Conservation (phyloP, 2,888 invertebrate species). For the Malachius bipustulatus region DNA sequence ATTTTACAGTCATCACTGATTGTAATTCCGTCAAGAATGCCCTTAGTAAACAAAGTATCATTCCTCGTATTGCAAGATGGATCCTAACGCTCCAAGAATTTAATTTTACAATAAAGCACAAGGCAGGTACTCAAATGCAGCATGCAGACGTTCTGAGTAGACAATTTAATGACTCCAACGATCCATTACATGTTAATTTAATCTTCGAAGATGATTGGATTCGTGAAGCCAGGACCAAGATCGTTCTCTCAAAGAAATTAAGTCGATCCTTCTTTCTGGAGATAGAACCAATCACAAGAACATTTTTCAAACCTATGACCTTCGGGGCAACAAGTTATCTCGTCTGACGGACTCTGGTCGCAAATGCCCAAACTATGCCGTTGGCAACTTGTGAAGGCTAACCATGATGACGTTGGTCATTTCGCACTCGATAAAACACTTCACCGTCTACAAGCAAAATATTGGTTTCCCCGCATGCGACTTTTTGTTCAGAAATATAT, state of each 20-base stretch:
- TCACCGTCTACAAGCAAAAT: no score
- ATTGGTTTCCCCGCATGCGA: no score
- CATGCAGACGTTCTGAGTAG: slow-evolving; percentile 28
- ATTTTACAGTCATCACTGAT: slow-evolving; percentile 16
- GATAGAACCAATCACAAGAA: slow-evolving; percentile 11
- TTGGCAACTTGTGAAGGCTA: slow-evolving; percentile 19
- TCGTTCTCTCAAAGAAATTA: slow-evolving; percentile 13
- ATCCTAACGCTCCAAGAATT: slow-evolving; percentile 16
- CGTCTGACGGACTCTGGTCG: slow-evolving; percentile 12
- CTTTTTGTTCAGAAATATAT: no score
- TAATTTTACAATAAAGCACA: slow-evolving; percentile 13
- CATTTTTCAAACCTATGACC: slow-evolving; percentile 16
- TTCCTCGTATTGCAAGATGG: slow-evolving; percentile 16
- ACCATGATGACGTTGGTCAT: slow-evolving; percentile 25
- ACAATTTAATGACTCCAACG: slow-evolving; percentile 9
- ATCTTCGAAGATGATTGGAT: slow-evolving; percentile 16
- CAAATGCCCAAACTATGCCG: slow-evolving; percentile 18
- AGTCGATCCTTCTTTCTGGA: slow-evolving; percentile 14
- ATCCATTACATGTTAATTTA: slow-evolving; percentile 6
- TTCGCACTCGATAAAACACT: slow-evolving; percentile 22
- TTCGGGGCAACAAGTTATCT: slow-evolving; percentile 15
- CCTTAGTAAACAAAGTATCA: slow-evolving; percentile 14
- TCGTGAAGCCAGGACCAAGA: slow-evolving; percentile 15
- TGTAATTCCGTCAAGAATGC: slow-evolving; percentile 16
- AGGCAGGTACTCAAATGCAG: slow-evolving; percentile 20